A percentile compares a stretch with the other conserved stretches of the same genome.
phyloP scores from a whole-genome alignment of 1,140 invertebrate species.

The Stenopsyche tienmushanensis region DNA sequence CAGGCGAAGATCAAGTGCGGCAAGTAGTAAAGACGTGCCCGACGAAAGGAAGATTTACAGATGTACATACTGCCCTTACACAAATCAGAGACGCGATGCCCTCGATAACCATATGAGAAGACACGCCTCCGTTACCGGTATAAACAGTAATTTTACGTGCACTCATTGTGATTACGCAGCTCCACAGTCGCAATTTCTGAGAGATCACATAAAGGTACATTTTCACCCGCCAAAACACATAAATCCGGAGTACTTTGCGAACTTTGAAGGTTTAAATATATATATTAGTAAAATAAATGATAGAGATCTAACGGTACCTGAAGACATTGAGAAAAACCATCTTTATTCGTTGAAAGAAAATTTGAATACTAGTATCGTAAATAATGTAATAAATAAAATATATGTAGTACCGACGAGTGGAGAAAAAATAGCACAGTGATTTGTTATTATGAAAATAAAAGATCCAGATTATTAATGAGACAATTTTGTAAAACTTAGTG shows the following conservation, averaged over 20 bases:
- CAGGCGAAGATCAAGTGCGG: conserved; percentile 47
- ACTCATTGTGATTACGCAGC: conserved; percentile 83
- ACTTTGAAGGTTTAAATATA: conserved; percentile 57
- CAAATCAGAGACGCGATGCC: conserved; percentile 68
- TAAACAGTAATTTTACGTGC: conserved; percentile 66
- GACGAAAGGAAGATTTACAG: conserved; percentile 56
- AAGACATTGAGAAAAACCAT: conserved; percentile 44
- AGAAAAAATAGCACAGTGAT: conserved; percentile 43
- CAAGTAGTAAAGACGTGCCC: conserved; percentile 50
- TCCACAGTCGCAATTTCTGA: conserved; percentile 71
- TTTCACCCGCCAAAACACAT: conserved; percentile 63
- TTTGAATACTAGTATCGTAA: conserved; percentile 46
- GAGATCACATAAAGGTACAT: conserved; percentile 80
- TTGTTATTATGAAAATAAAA: neutral
- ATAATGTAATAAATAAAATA: conserved; percentile 53
- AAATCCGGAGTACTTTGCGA: conserved; percentile 63
- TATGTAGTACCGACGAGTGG: conserved; percentile 60
- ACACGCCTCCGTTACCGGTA: conserved; percentile 62
- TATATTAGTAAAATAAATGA: conserved; percentile 49
- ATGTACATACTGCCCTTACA: conserved; percentile 79
- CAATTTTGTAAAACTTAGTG: no score
- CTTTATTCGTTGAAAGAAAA: conserved; percentile 48
- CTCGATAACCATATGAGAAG: conserved; percentile 74
- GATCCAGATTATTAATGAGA: no score
- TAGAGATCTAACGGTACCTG: conserved; percentile 44